Conservation (phyloP, 2,888 invertebrate species). For the Octonoba sinensis region DNA sequence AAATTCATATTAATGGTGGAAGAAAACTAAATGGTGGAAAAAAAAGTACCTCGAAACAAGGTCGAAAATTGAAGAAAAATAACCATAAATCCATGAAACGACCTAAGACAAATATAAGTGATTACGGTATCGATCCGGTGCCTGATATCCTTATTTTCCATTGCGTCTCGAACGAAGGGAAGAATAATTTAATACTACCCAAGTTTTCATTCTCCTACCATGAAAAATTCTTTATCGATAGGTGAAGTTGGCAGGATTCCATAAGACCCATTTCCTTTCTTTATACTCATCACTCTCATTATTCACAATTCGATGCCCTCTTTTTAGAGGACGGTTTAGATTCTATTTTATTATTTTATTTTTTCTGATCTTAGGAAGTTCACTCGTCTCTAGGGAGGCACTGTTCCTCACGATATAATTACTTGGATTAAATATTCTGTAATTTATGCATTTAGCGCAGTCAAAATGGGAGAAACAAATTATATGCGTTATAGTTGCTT, state of each 20-base stretch:
- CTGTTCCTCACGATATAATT: no score
- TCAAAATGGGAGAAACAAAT: no score
- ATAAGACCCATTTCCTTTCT: constrained; percentile 40
- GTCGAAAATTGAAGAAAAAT: not conserved
- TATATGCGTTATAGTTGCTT: no score
- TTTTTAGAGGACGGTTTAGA: not conserved
- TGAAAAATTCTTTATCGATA: constrained; percentile 48
- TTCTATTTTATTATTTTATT: no score
- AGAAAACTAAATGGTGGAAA: no score
- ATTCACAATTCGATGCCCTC: constrained; percentile 9
- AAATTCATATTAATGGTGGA: no score
- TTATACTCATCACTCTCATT: constrained; percentile 37
- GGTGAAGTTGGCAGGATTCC: constrained; percentile 58
- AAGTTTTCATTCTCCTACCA: constrained; percentile 41
- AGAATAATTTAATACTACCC: constrained; percentile 56
- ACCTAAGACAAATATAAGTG: constrained; percentile 42
- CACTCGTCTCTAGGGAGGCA: no score
- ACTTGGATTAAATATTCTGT: no score
- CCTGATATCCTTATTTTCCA: constrained; percentile 11
- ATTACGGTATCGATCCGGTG: constrained; percentile 22
- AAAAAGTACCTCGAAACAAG: no score
- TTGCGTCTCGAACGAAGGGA: constrained; percentile 19
- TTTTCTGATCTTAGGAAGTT: no score
- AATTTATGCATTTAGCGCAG: no score
- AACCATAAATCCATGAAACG: constrained; percentile 47